phyloP scores from a whole-genome alignment of 2,888 invertebrate species.

The Trichogramma evanescens region DNA sequence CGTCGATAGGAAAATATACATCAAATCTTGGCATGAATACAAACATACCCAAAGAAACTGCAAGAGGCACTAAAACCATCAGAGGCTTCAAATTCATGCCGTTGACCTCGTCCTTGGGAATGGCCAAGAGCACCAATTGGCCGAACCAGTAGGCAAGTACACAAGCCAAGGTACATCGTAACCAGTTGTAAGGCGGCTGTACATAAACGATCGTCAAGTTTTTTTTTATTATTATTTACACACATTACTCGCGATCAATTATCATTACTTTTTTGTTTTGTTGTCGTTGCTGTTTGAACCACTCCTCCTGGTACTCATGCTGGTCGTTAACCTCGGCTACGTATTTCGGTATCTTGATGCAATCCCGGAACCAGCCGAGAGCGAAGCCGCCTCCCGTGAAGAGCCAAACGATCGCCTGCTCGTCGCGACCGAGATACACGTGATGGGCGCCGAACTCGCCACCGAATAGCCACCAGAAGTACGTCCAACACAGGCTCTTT shows the following conservation, averaged over 20 bases:
- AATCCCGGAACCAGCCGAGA: conserved; percentile 79
- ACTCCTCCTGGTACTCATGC: conserved; percentile 59
- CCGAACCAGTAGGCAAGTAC: conserved; percentile 77
- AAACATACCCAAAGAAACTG: conserved; percentile 63
- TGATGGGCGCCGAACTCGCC: conserved; percentile 87
- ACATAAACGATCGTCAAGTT: conserved; percentile 30
- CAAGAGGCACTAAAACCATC: conserved; percentile 66
- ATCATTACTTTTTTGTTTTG: conserved; percentile 53
- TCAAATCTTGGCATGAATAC: no score
- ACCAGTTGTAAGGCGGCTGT: conserved; percentile 76
- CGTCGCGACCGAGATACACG: conserved; percentile 79
- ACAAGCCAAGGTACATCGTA: conserved; percentile 69
- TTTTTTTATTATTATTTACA: neutral
- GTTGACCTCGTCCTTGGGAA: conserved; percentile 67
- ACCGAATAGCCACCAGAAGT: conserved; percentile 79
- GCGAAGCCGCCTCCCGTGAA: conserved; percentile 78
- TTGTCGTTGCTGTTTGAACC: conserved; percentile 56
- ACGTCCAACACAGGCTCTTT: conserved; percentile 60
- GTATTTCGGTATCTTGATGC: conserved; percentile 77
- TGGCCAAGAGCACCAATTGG: conserved; percentile 65
- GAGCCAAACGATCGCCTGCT: conserved; percentile 87
- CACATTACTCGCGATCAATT: neutral
- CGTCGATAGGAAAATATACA: no score
- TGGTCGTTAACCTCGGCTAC: conserved; percentile 76
- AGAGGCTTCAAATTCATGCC: conserved; percentile 68